Evolutionary conservation across 1,140 invertebrate genomes (phyloP).

Genomic region (Atta texana): DNA sequence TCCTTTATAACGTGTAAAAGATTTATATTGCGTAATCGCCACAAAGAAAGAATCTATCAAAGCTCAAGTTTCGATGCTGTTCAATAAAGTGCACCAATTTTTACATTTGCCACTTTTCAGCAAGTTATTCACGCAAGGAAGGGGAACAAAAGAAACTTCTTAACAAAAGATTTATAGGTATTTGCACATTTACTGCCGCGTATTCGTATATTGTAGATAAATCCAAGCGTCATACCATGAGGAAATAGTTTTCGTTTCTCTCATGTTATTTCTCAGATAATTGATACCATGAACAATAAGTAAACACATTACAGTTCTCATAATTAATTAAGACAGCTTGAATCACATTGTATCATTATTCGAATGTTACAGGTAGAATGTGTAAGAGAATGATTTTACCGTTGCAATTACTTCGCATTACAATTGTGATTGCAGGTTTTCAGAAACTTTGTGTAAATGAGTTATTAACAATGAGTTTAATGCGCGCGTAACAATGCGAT

Average conservation of each 20-base stretch:
- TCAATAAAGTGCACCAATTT: not conserved
- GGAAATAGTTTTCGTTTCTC: not conserved
- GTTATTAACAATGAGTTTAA: slow-evolving; percentile 40
- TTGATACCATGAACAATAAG: slow-evolving; percentile 23
- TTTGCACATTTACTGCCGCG: not conserved
- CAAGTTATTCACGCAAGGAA: not conserved
- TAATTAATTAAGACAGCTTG: not conserved
- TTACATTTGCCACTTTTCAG: not conserved
- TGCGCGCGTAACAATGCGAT: not conserved
- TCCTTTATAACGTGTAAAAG: not conserved
- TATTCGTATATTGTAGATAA: not conserved
- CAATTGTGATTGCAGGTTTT: not conserved
- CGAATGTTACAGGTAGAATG: not conserved
- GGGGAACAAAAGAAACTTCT: not conserved
- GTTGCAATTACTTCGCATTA: not conserved
- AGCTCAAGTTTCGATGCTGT: not conserved
- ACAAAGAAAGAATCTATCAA: not conserved
- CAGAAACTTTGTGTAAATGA: slow-evolving; percentile 2
- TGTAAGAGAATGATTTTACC: slow-evolving; percentile 14
- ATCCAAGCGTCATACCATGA: not conserved
- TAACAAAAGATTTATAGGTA: not conserved
- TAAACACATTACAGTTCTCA: not conserved
- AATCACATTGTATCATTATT: not conserved
- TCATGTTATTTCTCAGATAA: not conserved
- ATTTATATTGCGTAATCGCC: not conserved